phyloP scores from a whole-genome alignment of 2,797 vertebrate species.

The Artibeus lituratus region DNA sequence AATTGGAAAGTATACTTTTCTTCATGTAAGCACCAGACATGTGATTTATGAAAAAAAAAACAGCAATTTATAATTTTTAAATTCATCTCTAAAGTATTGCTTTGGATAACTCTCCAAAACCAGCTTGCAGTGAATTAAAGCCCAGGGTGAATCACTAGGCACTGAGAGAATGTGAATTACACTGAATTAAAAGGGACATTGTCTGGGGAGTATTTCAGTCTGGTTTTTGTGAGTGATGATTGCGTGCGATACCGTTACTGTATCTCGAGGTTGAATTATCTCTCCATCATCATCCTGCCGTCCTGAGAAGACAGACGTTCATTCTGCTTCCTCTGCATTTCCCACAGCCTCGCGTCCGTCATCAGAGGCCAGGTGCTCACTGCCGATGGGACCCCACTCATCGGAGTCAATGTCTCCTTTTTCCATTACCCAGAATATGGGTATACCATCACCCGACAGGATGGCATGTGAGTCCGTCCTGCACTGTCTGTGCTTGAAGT shows the following conservation, averaged over 20 bases:
- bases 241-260: neutral
- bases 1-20: slow-evolving; percentile 82
- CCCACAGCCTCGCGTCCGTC: slow-evolving; percentile 92
- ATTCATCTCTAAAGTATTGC: slow-evolving; percentile 77
- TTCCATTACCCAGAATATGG: slow-evolving; percentile 94
- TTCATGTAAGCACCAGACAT: slow-evolving; percentile 74
- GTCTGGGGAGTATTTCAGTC: slow-evolving; percentile 56
- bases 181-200: slow-evolving; percentile 60
- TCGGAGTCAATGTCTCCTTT: slow-evolving; percentile 98
- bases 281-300: slow-evolving; percentile 65
- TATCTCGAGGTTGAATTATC: slow-evolving; percentile 42
- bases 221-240: slow-evolving; percentile 43
- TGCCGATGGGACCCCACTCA: slow-evolving; percentile 96
- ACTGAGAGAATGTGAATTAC: slow-evolving; percentile 68
- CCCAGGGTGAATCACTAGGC: slow-evolving; percentile 55
- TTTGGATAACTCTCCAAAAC: slow-evolving; percentile 66
- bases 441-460: slow-evolving; percentile 95
- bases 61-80: slow-evolving; percentile 69
- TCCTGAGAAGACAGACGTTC: slow-evolving; percentile 50
- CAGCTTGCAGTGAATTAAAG: slow-evolving; percentile 68
- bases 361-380: slow-evolving; percentile 98
- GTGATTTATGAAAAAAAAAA: slow-evolving; percentile 62
- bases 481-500: neutral
- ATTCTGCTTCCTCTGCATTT: slow-evolving; percentile 72
- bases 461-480: slow-evolving; percentile 92